Conservation (phyloP, 2,888 invertebrate species). For the Gymnosoma rotundatum region DNA sequence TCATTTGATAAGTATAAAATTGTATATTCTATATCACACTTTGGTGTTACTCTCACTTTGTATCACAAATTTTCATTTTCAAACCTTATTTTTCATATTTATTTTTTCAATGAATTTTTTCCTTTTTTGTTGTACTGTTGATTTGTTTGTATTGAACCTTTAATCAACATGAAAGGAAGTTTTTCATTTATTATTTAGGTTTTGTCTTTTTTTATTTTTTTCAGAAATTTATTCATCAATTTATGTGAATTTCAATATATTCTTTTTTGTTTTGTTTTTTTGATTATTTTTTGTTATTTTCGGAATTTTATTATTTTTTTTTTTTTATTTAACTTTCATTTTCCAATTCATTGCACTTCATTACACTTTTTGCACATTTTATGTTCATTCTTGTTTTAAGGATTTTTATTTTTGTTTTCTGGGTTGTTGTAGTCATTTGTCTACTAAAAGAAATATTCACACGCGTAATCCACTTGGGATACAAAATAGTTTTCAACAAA, state of each 20-base stretch:
- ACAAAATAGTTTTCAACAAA: constrained; percentile 4
- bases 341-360: constrained; percentile 65
- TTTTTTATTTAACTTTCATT: constrained; percentile 41
- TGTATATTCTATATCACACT: background rate
- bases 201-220: constrained; percentile 22
- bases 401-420: constrained; percentile 21
- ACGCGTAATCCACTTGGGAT: constrained; percentile 43
- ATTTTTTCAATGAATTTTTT: background rate
- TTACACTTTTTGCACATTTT: constrained; percentile 53
- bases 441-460: constrained; percentile 10
- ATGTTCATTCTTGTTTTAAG: constrained; percentile 36
- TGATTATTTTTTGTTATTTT: background rate
- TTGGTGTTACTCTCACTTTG: background rate
- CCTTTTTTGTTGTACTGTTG: background rate
- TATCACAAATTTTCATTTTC: constrained; percentile 2
- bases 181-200: constrained; percentile 27
- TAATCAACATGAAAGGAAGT: constrained; percentile 21
- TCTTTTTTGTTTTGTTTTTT: constrained; percentile 9
- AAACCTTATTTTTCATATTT: background rate
- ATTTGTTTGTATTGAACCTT: constrained; percentile 8
- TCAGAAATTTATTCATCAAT: constrained; percentile 41
- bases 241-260: constrained; percentile 35
- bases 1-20: background rate
- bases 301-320: constrained; percentile 7
- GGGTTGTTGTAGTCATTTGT: constrained; percentile 22